Evolutionary conservation across 2,113 vertebrate genomes (phyloP).

Genomic region (Galeopterus variegatus): DNA sequence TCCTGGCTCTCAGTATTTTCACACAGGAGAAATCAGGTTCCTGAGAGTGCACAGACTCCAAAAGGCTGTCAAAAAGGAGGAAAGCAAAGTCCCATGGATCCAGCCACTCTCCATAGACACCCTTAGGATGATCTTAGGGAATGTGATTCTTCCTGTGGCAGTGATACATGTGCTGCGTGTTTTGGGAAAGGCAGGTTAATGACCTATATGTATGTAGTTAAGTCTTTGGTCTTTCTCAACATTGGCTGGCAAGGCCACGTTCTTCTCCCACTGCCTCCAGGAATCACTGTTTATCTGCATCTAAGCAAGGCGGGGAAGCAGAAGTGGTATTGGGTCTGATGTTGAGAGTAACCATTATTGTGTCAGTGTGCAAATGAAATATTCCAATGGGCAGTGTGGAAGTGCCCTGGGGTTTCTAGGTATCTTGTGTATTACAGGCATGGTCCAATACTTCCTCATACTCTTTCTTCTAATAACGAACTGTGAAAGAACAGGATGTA

Average conservation of each 20-base stretch:
- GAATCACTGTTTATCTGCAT: neutral
- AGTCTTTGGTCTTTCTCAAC: neutral
- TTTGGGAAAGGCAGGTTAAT: neutral
- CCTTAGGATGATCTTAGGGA: neutral
- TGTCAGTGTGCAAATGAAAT: neutral
- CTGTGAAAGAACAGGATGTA: conserved; percentile 31
- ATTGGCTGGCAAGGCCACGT: neutral
- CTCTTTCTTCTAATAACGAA: conserved; percentile 56
- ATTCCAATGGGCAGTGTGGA: neutral
- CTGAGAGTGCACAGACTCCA: neutral
- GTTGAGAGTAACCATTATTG: conserved; percentile 37
- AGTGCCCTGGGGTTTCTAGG: neutral
- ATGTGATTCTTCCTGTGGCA: neutral
- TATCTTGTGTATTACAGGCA: neutral
- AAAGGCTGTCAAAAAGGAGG: neutral
- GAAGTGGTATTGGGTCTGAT: neutral
- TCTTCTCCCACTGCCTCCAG: neutral
- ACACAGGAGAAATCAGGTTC: neutral
- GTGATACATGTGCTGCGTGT: neutral
- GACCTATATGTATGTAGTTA: neutral
- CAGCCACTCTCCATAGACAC: neutral
- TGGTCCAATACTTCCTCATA: neutral
- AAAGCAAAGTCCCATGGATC: neutral
- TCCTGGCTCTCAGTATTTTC: neutral
- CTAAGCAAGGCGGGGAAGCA: neutral